Conservation (phyloP, 1,140 invertebrate genomes). For the Macrotrachela quadricornifera region DNA sequence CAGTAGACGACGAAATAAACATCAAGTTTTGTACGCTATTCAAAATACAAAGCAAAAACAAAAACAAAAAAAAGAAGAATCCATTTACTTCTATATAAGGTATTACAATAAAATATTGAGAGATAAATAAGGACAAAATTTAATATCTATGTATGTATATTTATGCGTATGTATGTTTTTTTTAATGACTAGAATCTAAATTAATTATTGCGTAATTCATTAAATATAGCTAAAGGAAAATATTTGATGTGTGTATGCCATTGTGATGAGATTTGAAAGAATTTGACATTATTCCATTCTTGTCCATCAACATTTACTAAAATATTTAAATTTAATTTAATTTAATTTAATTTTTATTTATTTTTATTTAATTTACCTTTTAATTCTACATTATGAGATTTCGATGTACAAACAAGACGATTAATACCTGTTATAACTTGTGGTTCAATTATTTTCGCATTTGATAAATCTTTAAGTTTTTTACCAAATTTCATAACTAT, state of each 20-base stretch:
- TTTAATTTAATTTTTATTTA: too few relatives aligned
- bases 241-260: constrained; percentile 94
- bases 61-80: too few relatives aligned
- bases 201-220: too few relatives aligned
- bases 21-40: too few relatives aligned
- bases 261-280: constrained; percentile 85
- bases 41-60: too few relatives aligned
- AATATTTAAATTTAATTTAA: constrained; percentile 11
- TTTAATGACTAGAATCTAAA: too few relatives aligned
- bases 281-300: constrained; percentile 84
- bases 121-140: too few relatives aligned
- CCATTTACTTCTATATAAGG: too few relatives aligned
- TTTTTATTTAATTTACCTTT: constrained; percentile 43
- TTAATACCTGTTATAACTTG: constrained; percentile 73
- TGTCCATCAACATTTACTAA: constrained; percentile 78
- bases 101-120: too few relatives aligned
- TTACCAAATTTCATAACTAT: constrained; percentile 80
- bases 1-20: too few relatives aligned
- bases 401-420: constrained; percentile 70
- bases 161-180: too few relatives aligned
- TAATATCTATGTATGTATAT: too few relatives aligned
- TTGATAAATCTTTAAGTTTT: constrained; percentile 56
- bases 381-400: constrained; percentile 63
- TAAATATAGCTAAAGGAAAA: constrained; percentile 61
- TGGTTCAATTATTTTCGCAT: constrained; percentile 43